Evolutionary conservation across 1,140 invertebrate genomes (phyloP), one percentile per base, ranked within the genome.

Genomic region (Pissodes strobi): DNA sequence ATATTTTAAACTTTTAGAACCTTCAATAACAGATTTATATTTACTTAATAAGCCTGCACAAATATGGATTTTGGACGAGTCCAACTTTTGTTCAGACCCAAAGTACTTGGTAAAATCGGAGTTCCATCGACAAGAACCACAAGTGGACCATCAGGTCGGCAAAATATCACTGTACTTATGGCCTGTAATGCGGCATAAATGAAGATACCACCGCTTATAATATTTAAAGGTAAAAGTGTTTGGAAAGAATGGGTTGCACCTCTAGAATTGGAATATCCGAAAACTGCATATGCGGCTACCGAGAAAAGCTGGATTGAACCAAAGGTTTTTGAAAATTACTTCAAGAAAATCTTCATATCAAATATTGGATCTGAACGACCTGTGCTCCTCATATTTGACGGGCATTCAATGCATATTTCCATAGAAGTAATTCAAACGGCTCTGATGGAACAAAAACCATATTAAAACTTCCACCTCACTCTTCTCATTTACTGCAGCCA

Each of bases 111-210:
- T 9, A 23, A 38, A 49, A 66, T 43, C 69, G 68, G 69, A 49
- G 41, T 43, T 55, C 46, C 73, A n/a, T 70, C 69, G 30, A 69
- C 72, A 21, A 41, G 74, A 66, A 73, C 71, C 6, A 78, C 70
- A 6, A 43, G 61, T 57, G 68, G 67, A 8, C 68, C 71, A n/a
- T n/a, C n/a, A 17, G 77, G 72, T 17, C 72, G 70, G 65, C 66
- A 76, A 57, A 79, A 78, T 60, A 74, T 66, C 15, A 77, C 77
- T n/a, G 66, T n/a, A n/a, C n/a, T n/a, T n/a, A n/a, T n/a, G n/a
- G n/a, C n/a, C n/a, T n/a, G n/a, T 39, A 75, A 60, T 71, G 76
- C 76, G 38, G 46, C 52, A 61, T 76, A 74, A 27, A 57, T 71
- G 27, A 78, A 78, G 72, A 38, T 65, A 39, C 70, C 70, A 27